Conservation (phyloP, 2,113 vertebrate species). For the Alethe diademata region DNA sequence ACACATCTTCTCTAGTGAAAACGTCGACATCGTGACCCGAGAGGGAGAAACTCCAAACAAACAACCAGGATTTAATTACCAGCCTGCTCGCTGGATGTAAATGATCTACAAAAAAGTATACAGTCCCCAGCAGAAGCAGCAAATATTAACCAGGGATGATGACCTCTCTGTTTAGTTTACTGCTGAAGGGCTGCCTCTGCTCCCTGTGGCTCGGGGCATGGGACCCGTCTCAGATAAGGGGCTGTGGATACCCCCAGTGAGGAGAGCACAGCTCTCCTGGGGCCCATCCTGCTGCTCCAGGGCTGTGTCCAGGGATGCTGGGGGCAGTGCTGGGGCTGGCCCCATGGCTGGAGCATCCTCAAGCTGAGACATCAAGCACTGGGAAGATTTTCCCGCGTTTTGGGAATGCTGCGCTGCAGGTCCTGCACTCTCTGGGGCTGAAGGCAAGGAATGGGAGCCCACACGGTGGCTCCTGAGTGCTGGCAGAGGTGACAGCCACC, state of each 20-base stretch:
- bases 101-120: conserved; percentile 68
- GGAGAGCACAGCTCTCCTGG: neutral
- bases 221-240: conserved; percentile 32
- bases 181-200: conserved; percentile 48
- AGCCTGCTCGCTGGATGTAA: conserved; percentile 60
- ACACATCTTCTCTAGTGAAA: conserved; percentile 74
- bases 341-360: neutral
- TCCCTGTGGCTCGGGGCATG: conserved; percentile 31
- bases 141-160: conserved; percentile 67
- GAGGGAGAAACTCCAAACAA: conserved; percentile 67
- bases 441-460: neutral
- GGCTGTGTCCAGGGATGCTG: neutral
- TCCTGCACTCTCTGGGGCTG: neutral
- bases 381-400: rapidly evolving
- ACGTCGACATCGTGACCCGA: conserved; percentile 63
- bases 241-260: neutral
- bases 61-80: conserved; percentile 71
- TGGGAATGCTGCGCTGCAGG: neutral
- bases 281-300: neutral
- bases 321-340: neutral
- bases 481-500: neutral
- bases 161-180: conserved; percentile 69
- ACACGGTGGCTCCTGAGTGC: rapidly evolving
- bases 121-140: conserved; percentile 52
- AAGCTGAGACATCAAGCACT: rapidly evolving